Evolutionary conservation across 1,140 invertebrate genomes (phyloP).

Genomic region (Battus philenor): DNA sequence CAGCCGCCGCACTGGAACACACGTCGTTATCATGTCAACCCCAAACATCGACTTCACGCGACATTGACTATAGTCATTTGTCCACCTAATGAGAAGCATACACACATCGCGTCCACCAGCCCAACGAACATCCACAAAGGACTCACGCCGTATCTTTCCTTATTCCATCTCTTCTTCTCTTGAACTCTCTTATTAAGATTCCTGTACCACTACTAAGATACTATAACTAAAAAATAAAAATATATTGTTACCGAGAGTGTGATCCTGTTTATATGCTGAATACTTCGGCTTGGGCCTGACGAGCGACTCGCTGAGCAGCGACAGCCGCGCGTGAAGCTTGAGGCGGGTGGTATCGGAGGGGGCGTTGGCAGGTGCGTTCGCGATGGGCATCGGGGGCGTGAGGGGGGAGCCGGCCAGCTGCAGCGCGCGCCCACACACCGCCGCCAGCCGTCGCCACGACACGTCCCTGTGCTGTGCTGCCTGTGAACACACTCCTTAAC

Average conservation of each 20-base stretch:
- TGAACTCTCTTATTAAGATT: no score
- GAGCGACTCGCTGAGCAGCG: constrained; percentile 51
- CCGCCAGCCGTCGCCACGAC: constrained; percentile 40
- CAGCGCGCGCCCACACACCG: constrained; percentile 46
- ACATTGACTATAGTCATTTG: no score
- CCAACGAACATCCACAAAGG: no score
- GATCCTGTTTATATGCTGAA: constrained; percentile 38
- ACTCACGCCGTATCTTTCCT: no score
- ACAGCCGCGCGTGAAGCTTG: constrained; percentile 36
- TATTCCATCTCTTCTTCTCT: no score
- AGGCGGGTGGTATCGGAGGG: background rate
- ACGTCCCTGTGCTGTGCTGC: constrained; percentile 47
- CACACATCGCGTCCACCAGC: no score
- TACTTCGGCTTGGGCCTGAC: constrained; percentile 41
- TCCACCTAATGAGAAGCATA: no score
- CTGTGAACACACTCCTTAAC: constrained; percentile 28
- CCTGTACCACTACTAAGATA: no score
- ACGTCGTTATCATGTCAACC: constrained; percentile 1
- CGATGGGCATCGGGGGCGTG: constrained; percentile 3
- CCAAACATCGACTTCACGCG: background rate
- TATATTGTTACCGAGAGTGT: constrained; percentile 48
- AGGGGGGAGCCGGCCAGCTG: constrained; percentile 28
- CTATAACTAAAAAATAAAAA: no score
- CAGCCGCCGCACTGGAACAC: constrained; percentile 80
- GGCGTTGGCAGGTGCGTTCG: background rate